Evolutionary conservation across 1,140 invertebrate species (phyloP), one percentile per base, ranked within the genome.

Genomic region (Metaphire vulgaris): DNA sequence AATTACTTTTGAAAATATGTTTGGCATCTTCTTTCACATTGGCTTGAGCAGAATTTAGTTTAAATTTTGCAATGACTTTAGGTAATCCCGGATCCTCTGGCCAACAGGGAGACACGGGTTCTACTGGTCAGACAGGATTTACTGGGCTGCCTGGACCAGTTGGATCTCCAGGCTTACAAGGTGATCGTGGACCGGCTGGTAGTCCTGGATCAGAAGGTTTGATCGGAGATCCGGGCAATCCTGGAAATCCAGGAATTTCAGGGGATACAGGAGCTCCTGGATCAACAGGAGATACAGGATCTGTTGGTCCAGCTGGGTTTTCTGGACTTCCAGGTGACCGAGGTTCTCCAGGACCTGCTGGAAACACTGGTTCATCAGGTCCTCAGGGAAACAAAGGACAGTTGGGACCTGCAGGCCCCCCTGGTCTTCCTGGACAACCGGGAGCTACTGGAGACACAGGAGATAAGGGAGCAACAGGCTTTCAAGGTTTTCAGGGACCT

Each of bases 401-500:
- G 33, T 33, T 34, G 21, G 76, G 76, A 1, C 30, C 73, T 29
- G 33, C 68, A 26, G 74, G 74, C 2, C 31, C 56, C 2, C 69
- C 32, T 26, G 74, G 72, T 6, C 33, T 33, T 34, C 26, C 15
- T 32, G 75, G 69, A 15, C 67, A 76, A 65, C 33, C 21, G 16
- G 72, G 72, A 69, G n/a, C 34, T 32, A 29, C 33, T 77, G 74
- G 72, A 16, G 65, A 66, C 16, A 15, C 28, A 2, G 76, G 76
- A 32, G 33, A 56, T 67, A n/a, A 56, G 14, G 76, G 76, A 2
- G 33, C 66, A 21, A 21, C 73, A 34, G 76, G 76, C 21, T 41
- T 67, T 41, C 68, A 41, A 33, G 76, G 76, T 69, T 33, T 72
- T 2, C 65, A 92, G 91, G 92, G 92, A 29, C 89, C 91, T 30